Evolutionary conservation across 2,113 vertebrate species (phyloP), one percentile per base, ranked within the genome.

Genomic region (Archilochus colubris): DNA sequence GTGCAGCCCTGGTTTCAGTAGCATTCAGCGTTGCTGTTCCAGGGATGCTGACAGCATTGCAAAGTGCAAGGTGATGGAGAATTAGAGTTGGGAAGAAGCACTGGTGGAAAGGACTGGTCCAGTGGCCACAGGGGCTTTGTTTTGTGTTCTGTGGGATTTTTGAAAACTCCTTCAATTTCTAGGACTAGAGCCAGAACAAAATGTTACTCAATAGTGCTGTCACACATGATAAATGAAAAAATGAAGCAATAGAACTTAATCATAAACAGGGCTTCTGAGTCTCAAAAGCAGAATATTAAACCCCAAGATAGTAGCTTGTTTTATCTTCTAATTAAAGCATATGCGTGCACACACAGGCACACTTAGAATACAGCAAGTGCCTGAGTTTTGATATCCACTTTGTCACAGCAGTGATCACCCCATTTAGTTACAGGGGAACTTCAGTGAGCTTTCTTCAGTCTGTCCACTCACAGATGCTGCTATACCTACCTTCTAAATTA

Each of bases 301-400:
- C 46, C 40, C 7, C n/a, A 80, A 38, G 46, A 25, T 61, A 51
- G 6, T 22, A 57, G 16, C 19, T 91, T 55, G 13, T 69, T 92
- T 84, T 87, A 27, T 58, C 51, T 82, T 80, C 28, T 9, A 1
- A 33, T 89, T 77, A 58, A 63, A 70, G 27, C 24, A 28, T 4
- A 1, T 21, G 20, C 14, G 21, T 1, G 3, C 24, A 14, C 43
- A n/a, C 6, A 5, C 1, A 8, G 9, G 14, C 36, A 57, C 19
- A 10, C 1, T 2, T 14, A 44, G 51, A 50, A 31, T 30, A 14
- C 27, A 79, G 83, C 40, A 30, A 33, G 31, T 22, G 50, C 44
- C 18, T 0, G 5, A 57, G 13, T n/a, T 92, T 43, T 46, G 44
- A 50, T 66, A 73, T 14, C 30, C 7, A 3, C 8, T 43, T 62